Evolutionary conservation across 2,113 vertebrate genomes (phyloP).

Genomic region (Cariama cristata): DNA sequence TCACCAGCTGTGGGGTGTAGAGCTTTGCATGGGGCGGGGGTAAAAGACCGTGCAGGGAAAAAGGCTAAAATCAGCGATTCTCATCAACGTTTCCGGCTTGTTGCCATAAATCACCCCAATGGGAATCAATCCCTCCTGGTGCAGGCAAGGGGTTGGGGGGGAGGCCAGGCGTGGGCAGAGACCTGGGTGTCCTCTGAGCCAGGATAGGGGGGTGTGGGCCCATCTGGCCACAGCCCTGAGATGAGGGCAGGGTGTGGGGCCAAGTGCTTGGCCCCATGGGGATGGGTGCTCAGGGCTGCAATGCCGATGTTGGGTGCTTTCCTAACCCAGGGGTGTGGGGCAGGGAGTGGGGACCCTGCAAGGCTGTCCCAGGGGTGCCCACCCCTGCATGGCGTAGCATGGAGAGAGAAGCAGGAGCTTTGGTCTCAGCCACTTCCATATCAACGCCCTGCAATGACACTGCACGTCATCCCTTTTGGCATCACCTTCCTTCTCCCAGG

Average conservation of each 20-base stretch:
- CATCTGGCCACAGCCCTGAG: neutral
- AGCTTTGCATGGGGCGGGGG: neutral
- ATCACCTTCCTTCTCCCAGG: neutral
- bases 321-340: neutral
- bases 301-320: neutral
- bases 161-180: neutral
- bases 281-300: neutral
- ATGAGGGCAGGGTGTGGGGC: fast-evolving
- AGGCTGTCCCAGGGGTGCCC: neutral
- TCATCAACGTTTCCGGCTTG: fast-evolving
- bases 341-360: neutral
- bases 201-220: neutral
- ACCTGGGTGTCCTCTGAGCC: neutral
- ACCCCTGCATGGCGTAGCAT: fast-evolving
- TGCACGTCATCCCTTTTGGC: neutral
- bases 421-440: fast-evolving
- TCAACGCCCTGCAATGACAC: neutral
- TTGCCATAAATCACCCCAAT: neutral
- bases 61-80: neutral
- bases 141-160: fast-evolving
- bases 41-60: neutral
- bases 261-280: fast-evolving
- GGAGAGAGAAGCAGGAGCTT: neutral
- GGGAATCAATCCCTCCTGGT: neutral
- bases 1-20: fast-evolving